Conservation (phyloP, 2,113 vertebrate genomes). For the Antigone vipio region DNA sequence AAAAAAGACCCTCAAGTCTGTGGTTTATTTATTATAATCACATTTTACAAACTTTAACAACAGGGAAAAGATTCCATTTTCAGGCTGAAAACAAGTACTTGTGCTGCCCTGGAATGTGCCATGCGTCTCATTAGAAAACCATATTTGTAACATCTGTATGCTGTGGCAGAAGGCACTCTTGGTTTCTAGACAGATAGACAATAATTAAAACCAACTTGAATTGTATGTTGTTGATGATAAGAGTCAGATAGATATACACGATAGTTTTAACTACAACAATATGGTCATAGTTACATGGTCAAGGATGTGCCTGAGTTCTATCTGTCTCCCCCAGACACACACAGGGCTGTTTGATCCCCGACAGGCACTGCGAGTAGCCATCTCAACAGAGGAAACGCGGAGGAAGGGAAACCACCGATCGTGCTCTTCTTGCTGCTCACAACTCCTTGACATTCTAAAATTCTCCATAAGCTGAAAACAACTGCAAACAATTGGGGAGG, state of each 20-base stretch:
- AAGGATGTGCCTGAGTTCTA: not conserved
- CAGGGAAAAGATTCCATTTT: constrained; percentile 20
- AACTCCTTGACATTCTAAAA: not conserved
- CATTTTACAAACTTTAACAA: constrained; percentile 22
- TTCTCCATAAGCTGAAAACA: not conserved
- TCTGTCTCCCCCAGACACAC: not conserved
- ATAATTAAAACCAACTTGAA: not conserved
- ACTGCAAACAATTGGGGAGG: not conserved
- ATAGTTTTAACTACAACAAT: not conserved
- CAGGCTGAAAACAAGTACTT: constrained; percentile 55
- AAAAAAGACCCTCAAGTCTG: not conserved
- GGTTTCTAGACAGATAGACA: not conserved
- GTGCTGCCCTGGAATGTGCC: constrained; percentile 46
- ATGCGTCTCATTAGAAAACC: not conserved
- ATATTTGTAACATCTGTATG: constrained; percentile 3
- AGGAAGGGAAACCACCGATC: not conserved
- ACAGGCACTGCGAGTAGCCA: rapidly evolving
- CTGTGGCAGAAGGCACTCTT: not conserved
- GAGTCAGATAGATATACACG: not conserved
- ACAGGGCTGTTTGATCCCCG: not conserved
- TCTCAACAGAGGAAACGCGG: not conserved
- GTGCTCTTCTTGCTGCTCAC: not conserved
- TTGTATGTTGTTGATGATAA: not conserved
- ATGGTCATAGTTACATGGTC: not conserved
- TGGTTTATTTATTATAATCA: constrained; percentile 34